These are phyloP conservation scores for Ictalurus furcatus DNA, from an alignment of 2,113 vertebrate species.

Conservation along the genomic window DNA sequence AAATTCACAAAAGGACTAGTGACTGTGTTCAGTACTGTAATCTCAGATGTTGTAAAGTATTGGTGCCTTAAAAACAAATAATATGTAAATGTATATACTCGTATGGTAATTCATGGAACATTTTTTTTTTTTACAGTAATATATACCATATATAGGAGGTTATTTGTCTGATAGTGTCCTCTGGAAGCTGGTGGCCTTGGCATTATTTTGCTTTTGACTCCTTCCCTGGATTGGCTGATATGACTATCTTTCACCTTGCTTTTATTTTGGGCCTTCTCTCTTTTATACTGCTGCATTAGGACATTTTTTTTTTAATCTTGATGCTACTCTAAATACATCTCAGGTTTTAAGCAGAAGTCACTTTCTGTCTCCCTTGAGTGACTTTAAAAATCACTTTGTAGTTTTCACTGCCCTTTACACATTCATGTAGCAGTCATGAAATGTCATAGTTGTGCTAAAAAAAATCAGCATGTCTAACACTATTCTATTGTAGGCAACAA, in stretches of 20 bases:
- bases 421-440: background rate
- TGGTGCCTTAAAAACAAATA: background rate
- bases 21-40: background rate
- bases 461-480: background rate
- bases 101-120: background rate
- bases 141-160: background rate
- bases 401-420: background rate
- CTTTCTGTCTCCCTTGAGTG: background rate
- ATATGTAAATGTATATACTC: background rate
- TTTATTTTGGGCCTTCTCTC: background rate
- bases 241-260: background rate
- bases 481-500: background rate
- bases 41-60: background rate
- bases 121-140: background rate
- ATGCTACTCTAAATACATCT: background rate
- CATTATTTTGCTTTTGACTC: slow-evolving; percentile 10
- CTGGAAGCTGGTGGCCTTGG: slow-evolving; percentile 22
- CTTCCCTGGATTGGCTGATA: slow-evolving; percentile 25
- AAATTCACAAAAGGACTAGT: background rate
- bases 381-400: background rate
- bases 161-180: slow-evolving; percentile 28
- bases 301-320: background rate
- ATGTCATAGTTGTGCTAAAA: background rate
- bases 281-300: background rate
- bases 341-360: background rate